Percentiles rank a stretch among this genome's conserved stretches.
Evolutionary conservation across 2,113 vertebrate genomes (phyloP).

Genomic region (Pseudolaguvia tuberculata): DNA sequence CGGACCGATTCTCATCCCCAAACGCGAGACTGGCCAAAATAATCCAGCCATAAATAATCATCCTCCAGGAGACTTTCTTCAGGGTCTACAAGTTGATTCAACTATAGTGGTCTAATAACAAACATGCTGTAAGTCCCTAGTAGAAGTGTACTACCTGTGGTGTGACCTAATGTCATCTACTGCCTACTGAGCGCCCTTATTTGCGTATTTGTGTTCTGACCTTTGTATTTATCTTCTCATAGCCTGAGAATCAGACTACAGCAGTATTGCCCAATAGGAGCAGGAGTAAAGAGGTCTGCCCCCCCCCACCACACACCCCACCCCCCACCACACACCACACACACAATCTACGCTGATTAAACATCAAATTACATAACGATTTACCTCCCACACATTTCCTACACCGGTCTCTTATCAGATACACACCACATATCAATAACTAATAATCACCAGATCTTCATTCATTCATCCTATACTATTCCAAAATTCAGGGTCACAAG

Average conservation of each 20-base stretch:
- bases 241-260: constrained; percentile 19
- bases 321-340: not conserved
- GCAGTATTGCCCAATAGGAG: constrained; percentile 16
- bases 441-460: no score
- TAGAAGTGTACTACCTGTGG: not conserved
- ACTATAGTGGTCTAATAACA: not conserved
- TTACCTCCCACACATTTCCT: not conserved
- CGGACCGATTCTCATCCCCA: not conserved
- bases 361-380: not conserved
- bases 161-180: not conserved
- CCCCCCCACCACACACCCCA: not conserved
- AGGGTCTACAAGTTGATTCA: not conserved
- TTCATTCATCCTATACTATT: no score
- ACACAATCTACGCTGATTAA: not conserved
- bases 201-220: not conserved
- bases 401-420: not conserved
- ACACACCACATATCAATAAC: not conserved
- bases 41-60: not conserved
- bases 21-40: no score
- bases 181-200: not conserved
- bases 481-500: no score
- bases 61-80: not conserved
- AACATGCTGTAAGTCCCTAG: not conserved
- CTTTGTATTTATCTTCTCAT: not conserved
- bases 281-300: constrained; percentile 10